These are phyloP conservation scores for Notodromas monacha DNA, from an alignment of 2,888 invertebrate genomes.

Conservation along the genomic window DNA sequence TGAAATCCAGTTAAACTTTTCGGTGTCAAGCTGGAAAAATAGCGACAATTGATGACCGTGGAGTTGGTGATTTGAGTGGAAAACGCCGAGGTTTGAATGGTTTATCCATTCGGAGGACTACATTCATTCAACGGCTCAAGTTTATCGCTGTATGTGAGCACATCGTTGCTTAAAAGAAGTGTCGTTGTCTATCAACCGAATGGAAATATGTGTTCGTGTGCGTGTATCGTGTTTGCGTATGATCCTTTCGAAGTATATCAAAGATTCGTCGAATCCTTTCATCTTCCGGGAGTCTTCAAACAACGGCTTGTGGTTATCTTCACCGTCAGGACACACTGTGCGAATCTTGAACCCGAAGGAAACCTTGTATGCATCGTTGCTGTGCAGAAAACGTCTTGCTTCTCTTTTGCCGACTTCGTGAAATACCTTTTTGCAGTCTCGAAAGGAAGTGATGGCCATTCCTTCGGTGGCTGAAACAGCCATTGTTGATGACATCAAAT, in stretches of 20 bases:
- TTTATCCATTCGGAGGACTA: conserved; percentile 18
- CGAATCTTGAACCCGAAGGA: conserved; percentile 60
- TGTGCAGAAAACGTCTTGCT: conserved; percentile 50
- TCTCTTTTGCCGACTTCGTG: conserved; percentile 51
- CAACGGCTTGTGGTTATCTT: conserved; percentile 53
- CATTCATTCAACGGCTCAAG: conserved; percentile 43
- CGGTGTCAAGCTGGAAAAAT: neutral
- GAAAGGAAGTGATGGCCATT: no score
- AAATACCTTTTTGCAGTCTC: conserved; percentile 41
- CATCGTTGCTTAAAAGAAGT: conserved; percentile 46
- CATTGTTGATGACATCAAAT: conserved; percentile 63
- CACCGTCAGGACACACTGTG: conserved; percentile 38
- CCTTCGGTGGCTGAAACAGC: no score
- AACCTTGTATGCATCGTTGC: conserved; percentile 65
- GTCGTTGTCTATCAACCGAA: conserved; percentile 27
- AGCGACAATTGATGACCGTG: conserved; percentile 49
- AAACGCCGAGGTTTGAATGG: conserved; percentile 32
- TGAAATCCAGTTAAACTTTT: neutral
- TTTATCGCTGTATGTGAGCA: conserved; percentile 41
- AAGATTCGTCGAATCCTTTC: conserved; percentile 59
- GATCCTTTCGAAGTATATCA: conserved; percentile 56
- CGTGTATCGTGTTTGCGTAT: conserved; percentile 50
- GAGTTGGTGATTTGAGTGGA: conserved; percentile 57
- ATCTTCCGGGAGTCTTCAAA: conserved; percentile 52
- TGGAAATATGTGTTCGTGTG: conserved; percentile 39